Base-by-base conservation (phyloP, 2,797 vertebrate species). In the Cirrhinus molitorella region DNA sequence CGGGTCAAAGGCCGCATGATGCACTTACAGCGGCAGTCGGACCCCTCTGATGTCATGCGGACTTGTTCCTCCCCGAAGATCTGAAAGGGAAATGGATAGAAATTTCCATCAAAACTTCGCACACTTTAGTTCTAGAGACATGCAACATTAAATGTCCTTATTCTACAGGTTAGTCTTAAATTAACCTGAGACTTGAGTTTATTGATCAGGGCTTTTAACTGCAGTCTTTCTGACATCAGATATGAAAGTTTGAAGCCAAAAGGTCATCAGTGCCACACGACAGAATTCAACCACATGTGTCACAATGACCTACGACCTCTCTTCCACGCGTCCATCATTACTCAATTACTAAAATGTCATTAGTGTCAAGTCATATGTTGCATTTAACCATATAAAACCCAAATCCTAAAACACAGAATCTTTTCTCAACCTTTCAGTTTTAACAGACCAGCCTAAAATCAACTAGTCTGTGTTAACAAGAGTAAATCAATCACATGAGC, bases 21-120 rank as follows among this genome's bases (percentile, higher is more conserved):
- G 92, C 98, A 99, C 92, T 98, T 99, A 85, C 98, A 99, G 89
- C 97, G 97, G 91, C 98, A 99, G 94, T 99, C 97, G 0, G 98
- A 98, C 79, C 98, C 98, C 90, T 99, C 98, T 0, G 98, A 98
- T 0, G 96, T 98, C 98, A 98, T 99, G 68, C 95, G 95, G 28
- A 99, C 98, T 6, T 97, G 98, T 74, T 99, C 97, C 0, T 99
- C 98, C 0, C 96, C 96, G 25, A 99, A 96, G 51, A 97, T 92
- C 97, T 98, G 87, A 0, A 34, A 61, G 83, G 82, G 77, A 78
- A 7, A 86, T 5, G 53, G 37, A 51, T 28, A 78, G 14, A 16
- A 73, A 14, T 25, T 79, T 51, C 19, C n/a, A 59, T 10, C 73
- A 75, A 75, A 75, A 59, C 53, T 4, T 3, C 28, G 10, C 11